These are phyloP conservation scores for Neolamprologus tretocephalus DNA, from an alignment of 2,113 vertebrate genomes.

Conservation along the genomic window DNA sequence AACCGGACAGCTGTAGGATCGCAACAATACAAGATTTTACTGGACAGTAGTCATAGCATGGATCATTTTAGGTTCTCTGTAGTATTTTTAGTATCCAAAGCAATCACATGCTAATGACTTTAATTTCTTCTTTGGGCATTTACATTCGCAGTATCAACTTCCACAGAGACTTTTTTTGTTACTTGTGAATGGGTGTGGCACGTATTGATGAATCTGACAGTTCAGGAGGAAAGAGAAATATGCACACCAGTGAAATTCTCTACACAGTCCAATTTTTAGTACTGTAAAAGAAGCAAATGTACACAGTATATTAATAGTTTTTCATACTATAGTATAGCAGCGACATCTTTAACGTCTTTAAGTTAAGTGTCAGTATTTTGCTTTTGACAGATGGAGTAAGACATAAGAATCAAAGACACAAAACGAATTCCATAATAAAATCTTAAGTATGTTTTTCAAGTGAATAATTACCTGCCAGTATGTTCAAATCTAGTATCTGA, in stretches of 20 bases:
- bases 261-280: neutral
- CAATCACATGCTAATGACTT: neutral
- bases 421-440: fast-evolving
- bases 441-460: neutral
- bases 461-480: neutral
- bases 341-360: neutral
- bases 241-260: fast-evolving
- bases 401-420: neutral
- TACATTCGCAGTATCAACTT: neutral
- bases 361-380: neutral
- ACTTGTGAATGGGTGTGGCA: neutral
- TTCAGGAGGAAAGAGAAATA: neutral
- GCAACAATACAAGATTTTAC: neutral
- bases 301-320: neutral
- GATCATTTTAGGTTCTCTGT: neutral
- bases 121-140: neutral
- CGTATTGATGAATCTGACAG: neutral
- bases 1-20: neutral
- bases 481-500: neutral
- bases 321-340: fast-evolving
- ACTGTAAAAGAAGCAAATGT: neutral
- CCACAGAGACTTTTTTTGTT: neutral
- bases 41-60: neutral
- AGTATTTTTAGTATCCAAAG: neutral
- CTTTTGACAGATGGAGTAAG: neutral